A percentile compares a stretch with the other conserved stretches of the same genome.
Conservation (phyloP, 2,113 vertebrate genomes). For the Cacatua alba region DNA sequence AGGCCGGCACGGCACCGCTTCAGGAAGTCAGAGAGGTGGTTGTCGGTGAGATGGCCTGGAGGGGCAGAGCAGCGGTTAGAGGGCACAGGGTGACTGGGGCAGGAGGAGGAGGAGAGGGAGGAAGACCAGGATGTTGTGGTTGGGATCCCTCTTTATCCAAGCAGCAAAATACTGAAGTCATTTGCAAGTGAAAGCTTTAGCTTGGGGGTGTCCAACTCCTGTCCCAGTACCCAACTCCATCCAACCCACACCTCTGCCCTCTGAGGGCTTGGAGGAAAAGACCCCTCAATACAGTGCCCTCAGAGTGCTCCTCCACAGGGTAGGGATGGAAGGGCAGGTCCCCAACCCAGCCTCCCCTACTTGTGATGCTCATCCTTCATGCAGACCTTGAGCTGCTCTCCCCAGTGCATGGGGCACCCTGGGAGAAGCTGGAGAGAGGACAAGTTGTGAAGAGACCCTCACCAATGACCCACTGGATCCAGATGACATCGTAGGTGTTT, state of each 20-base stretch:
- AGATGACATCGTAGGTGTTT: conserved; percentile 91
- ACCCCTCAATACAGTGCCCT: not conserved
- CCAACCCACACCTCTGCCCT: not conserved
- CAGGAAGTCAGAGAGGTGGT: conserved; percentile 89
- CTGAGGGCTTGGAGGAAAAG: not conserved
- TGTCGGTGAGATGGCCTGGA: conserved; percentile 86
- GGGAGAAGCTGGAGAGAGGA: accelerated
- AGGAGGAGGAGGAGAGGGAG: not conserved
- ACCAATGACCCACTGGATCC: conserved; percentile 99
- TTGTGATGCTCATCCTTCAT: not conserved
- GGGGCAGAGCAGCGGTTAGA: not conserved
- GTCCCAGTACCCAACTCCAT: not conserved
- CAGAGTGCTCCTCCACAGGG: no score
- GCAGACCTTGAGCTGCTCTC: not conserved
- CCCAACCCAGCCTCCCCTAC: not conserved
- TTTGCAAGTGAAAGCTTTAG: not conserved
- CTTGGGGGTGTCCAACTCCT: not conserved
- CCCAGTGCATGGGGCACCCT: accelerated
- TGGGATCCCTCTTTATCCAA: not conserved
- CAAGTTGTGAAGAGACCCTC: conserved; percentile 42
- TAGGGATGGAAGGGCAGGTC: not conserved
- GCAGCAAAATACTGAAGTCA: not conserved
- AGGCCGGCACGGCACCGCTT: conserved; percentile 83
- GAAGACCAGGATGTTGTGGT: not conserved
- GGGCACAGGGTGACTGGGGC: accelerated